Evolutionary conservation across 1,140 invertebrate species (phyloP).

Genomic region (Pseudomyrmex cubaensis): DNA sequence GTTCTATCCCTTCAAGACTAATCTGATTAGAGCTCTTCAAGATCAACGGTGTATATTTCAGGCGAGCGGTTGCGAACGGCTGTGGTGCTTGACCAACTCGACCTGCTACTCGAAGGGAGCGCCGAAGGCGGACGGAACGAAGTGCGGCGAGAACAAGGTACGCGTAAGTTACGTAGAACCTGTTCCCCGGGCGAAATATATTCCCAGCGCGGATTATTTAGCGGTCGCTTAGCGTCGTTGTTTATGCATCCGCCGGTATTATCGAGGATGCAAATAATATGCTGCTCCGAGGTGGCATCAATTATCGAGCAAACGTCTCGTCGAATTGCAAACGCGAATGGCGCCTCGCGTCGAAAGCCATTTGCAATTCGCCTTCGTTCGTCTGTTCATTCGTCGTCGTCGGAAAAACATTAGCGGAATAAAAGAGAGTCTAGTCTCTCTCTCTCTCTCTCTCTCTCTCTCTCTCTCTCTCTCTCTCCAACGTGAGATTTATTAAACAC

Average conservation of each 20-base stretch:
- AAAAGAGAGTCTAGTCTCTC: constrained; percentile 19
- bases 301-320: constrained; percentile 30
- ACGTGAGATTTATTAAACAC: constrained; percentile 53
- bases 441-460: not conserved
- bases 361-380: constrained; percentile 16
- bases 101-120: constrained; percentile 77
- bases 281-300: constrained; percentile 41
- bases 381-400: not conserved
- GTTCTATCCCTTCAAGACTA: constrained; percentile 9
- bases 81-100: constrained; percentile 86
- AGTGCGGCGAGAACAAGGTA: constrained; percentile 87
- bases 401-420: constrained; percentile 39
- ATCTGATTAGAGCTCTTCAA: constrained; percentile 18
- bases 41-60: constrained; percentile 56
- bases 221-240: constrained; percentile 50
- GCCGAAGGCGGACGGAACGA: constrained; percentile 89
- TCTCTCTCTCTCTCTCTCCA: not conserved
- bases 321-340: constrained; percentile 15
- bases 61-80: constrained; percentile 82
- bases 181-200: constrained; percentile 30
- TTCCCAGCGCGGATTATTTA: constrained; percentile 41
- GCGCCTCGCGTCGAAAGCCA: constrained; percentile 46
- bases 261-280: constrained; percentile 41
- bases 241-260: constrained; percentile 53
- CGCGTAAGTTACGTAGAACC: constrained; percentile 37